Evolutionary conservation across 2,888 invertebrate genomes (phyloP).

Genomic region (Cantharis rufa): DNA sequence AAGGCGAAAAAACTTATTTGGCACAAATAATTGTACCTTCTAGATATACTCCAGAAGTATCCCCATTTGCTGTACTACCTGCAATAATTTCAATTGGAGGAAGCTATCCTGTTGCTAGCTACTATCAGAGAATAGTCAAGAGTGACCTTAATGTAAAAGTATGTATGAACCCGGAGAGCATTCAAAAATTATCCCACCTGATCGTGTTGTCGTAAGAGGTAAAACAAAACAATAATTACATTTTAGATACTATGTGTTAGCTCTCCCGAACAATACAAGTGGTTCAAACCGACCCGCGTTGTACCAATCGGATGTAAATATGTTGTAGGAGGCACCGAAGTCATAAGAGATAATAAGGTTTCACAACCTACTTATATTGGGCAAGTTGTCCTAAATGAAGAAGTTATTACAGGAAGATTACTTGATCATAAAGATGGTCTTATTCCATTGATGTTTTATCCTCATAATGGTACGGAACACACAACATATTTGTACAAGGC

Average conservation of each 20-base stretch:
- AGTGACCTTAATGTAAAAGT: background rate
- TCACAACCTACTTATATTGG: background rate
- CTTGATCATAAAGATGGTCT: background rate
- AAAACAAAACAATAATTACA: too few relatives aligned
- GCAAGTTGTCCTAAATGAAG: background rate
- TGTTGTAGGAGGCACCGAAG: background rate
- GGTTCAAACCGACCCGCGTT: background rate
- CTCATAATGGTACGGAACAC: background rate
- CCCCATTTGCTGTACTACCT: background rate
- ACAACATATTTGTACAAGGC: background rate
- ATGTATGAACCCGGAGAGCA: background rate
- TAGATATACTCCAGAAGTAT: background rate
- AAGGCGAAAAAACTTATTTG: background rate
- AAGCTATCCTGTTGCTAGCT: background rate
- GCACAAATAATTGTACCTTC: background rate
- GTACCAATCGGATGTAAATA: background rate
- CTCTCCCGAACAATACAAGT: background rate
- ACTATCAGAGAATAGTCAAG: background rate
- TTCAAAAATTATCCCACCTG: too few relatives aligned
- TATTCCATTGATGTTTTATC: background rate
- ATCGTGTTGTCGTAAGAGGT: too few relatives aligned
- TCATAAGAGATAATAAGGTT: background rate
- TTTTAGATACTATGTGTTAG: background rate
- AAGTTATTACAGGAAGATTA: background rate
- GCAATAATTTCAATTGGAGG: background rate